phyloP scores from a whole-genome alignment of 92 coral and sea anemone species.

The Umimayanthus kanabou region DNA sequence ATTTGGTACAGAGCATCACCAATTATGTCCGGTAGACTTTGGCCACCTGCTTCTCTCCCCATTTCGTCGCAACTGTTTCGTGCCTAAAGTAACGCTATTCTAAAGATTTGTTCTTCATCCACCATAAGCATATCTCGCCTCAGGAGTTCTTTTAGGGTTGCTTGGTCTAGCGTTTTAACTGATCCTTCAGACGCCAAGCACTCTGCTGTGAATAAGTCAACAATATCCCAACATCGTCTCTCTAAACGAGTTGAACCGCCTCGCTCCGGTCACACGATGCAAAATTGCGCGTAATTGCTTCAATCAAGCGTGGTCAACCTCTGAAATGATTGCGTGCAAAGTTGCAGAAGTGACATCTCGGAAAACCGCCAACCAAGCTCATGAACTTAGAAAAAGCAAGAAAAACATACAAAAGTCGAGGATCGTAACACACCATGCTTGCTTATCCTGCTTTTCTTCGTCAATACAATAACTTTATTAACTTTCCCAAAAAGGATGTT shows the following conservation, averaged over 20 bases:
- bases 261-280: background rate
- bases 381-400: too few relatives aligned
- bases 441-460: too few relatives aligned
- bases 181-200: constrained; percentile 13
- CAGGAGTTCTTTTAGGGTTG: constrained; percentile 24
- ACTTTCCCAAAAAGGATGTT: too few relatives aligned
- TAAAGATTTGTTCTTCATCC: constrained; percentile 27
- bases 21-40: constrained; percentile 29
- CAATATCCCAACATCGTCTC: constrained; percentile 7
- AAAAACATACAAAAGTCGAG: too few relatives aligned
- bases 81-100: constrained; percentile 24
- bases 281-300: too few relatives aligned
- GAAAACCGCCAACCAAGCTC: too few relatives aligned
- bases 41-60: background rate
- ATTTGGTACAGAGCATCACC: constrained; percentile 44
- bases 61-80: constrained; percentile 3
- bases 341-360: too few relatives aligned
- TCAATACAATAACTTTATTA: too few relatives aligned
- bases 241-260: background rate
- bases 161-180: constrained; percentile 14
- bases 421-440: too few relatives aligned
- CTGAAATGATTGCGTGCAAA: too few relatives aligned
- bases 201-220: background rate
- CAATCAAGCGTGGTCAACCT: too few relatives aligned
- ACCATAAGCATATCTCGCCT: constrained; percentile 36